Conservation (phyloP, 2,797 vertebrate species). For the Enteromius treurensis region DNA sequence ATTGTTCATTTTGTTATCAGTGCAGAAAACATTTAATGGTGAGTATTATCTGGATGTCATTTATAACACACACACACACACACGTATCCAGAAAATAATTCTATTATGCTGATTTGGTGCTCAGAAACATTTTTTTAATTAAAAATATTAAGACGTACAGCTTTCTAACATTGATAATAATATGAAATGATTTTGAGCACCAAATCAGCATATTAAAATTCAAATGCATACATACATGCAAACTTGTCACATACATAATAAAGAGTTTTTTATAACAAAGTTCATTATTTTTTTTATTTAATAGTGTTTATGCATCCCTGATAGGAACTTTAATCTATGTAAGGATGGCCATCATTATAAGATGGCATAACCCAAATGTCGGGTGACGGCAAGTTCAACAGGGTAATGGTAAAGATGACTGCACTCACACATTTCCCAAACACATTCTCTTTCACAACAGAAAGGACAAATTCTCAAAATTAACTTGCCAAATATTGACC, state of each 20-base stretch:
- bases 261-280: background rate
- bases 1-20: background rate
- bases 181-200: no score
- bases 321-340: background rate
- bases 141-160: no score
- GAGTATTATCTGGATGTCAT: no score
- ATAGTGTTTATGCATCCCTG: background rate
- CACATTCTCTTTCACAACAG: constrained; percentile 56
- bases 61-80: no score
- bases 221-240: no score
- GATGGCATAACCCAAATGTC: background rate
- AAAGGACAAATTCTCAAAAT: constrained; percentile 79
- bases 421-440: constrained; percentile 55
- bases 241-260: background rate
- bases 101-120: no score
- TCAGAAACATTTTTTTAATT: no score
- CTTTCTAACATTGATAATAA: no score
- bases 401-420: constrained; percentile 28
- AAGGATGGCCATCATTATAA: background rate
- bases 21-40: background rate
- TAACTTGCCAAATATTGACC: constrained; percentile 84
- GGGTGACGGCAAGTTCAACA: constrained; percentile 1
- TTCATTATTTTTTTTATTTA: no score
- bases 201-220: no score
- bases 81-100: no score